Percentiles rank a stretch among this genome's conserved stretches.
Evolutionary conservation across 2,113 vertebrate species (phyloP).

Genomic region (Alexandromys fortis): DNA sequence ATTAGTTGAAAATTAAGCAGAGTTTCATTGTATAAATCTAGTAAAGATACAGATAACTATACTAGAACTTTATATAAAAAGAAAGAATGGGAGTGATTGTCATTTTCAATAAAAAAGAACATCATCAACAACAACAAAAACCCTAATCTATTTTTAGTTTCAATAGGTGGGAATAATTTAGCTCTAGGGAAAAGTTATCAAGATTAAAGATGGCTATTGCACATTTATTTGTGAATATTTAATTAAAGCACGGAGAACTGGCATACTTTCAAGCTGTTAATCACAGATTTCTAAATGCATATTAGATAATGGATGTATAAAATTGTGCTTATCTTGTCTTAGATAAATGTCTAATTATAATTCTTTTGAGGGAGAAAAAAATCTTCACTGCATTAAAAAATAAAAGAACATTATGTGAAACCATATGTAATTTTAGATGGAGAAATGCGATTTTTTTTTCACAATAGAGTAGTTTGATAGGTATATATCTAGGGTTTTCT

Average conservation of each 20-base stretch:
- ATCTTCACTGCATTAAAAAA: constrained; percentile 58
- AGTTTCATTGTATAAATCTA: constrained; percentile 40
- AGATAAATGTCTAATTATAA: constrained; percentile 80
- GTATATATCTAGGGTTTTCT: constrained; percentile 5
- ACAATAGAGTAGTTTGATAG: background rate
- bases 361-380: constrained; percentile 57
- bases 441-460: constrained; percentile 27
- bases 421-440: constrained; percentile 10
- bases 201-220: constrained; percentile 60
- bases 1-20: constrained; percentile 38
- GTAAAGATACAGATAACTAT: constrained; percentile 19
- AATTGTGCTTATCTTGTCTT: constrained; percentile 71
- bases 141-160: constrained; percentile 66
- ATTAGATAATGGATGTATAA: constrained; percentile 74
- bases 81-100: constrained; percentile 13
- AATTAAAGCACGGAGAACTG: constrained; percentile 72
- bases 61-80: constrained; percentile 35
- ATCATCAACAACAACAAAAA: background rate
- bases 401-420: constrained; percentile 31
- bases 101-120: constrained; percentile 46
- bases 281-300: constrained; percentile 73
- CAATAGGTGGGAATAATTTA: constrained; percentile 56
- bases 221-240: constrained; percentile 75
- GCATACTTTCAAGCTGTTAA: constrained; percentile 71
- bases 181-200: constrained; percentile 64